phyloP scores from a whole-genome alignment of 2,113 vertebrate genomes.

The Trematocara nigrifrons region DNA sequence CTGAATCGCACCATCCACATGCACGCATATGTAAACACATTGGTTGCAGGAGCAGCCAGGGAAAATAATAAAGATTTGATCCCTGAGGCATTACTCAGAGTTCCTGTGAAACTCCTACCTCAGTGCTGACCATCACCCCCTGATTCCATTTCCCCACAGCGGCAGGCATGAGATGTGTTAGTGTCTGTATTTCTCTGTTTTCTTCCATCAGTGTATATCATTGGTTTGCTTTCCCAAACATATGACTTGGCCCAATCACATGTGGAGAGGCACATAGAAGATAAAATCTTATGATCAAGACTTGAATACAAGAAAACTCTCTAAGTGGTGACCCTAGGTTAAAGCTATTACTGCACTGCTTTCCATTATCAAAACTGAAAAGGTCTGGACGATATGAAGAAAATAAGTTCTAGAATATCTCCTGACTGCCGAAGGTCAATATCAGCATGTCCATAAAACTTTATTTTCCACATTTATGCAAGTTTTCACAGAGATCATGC shows the following conservation, averaged over 20 bases:
- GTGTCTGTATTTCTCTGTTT: background rate
- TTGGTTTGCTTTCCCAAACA: background rate
- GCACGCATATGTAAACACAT: background rate
- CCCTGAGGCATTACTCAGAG: background rate
- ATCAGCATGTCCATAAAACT: background rate
- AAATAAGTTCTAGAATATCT: background rate
- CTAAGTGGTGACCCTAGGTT: background rate
- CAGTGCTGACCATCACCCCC: background rate
- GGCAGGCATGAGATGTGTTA: background rate
- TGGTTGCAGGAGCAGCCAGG: constrained; percentile 7
- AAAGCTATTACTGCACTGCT: background rate
- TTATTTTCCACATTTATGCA: background rate
- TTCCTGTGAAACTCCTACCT: background rate
- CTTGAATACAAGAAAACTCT: background rate
- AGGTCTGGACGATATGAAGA: background rate
- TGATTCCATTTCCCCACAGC: background rate
- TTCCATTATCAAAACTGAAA: background rate
- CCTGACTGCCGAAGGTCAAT: background rate
- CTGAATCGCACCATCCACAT: background rate
- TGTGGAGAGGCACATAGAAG: background rate
- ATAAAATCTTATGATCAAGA: background rate
- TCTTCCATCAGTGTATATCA: background rate
- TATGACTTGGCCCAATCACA: background rate
- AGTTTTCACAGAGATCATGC: background rate
- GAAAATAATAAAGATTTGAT: constrained; percentile 42